Evolutionary conservation across 2,113 vertebrate species (phyloP), one percentile per base, ranked within the genome.

Genomic region (Columbina picui): DNA sequence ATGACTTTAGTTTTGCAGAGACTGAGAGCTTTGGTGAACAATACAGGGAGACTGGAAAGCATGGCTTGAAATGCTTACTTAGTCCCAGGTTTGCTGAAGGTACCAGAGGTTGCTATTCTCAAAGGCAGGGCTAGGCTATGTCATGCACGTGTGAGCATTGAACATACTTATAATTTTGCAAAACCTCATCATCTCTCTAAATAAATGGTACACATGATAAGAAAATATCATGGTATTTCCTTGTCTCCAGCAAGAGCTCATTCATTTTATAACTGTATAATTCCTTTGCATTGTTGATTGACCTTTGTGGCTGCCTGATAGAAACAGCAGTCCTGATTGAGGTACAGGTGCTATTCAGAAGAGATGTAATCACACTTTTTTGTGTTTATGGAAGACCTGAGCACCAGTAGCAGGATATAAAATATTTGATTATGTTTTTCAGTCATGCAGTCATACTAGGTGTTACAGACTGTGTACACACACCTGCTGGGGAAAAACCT

Each of bases 371-470:
- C 36, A 64, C 13, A 49, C 6, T 56, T 22, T 22, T 76, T 73
- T 87, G 38, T 79, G 14, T 93, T 90, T 56, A 50, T 52, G 52
- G 29, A 94, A 92, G 45, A 79, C 50, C 30, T 65, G 25, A 87
- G 61, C 34, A 59, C 5, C n/a, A 61, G 36, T 23, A 93, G 43
- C 20, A 79, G 63, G 43, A 9, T 23, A 47, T 13, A 65, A 84
- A 82, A 34, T 3, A 30, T 26, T 60, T 90, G 3, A n/a, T 12
- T 61, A 19, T 9, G 43, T 73, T 80, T 63, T 82, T 70, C n/a
- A 76, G 57, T 20, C 30, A 29, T 78, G 38, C 30, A 18, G 6
- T 85, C 1, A 3, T 32, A 14, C 34, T 49, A 41, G 50, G 27
- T 49, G 7, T 56, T 69, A 47, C 1, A 5, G 39, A 56, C 6